A percentile compares a stretch with the other conserved stretches of the same genome.
Conservation (phyloP, 2,797 vertebrate species). For the Rhincodon typus region DNA sequence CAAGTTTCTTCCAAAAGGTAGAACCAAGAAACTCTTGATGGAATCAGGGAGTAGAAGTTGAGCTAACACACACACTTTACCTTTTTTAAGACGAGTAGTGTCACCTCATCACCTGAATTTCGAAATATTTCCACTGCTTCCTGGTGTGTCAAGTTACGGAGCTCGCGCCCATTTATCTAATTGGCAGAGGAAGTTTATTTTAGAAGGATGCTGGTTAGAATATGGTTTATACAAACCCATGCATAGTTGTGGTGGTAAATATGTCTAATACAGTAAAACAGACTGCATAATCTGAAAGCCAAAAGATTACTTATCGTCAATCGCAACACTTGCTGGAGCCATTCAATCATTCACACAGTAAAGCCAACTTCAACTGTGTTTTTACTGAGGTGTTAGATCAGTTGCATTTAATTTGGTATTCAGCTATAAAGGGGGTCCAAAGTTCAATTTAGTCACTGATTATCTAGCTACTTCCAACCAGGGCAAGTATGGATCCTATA, state of each 20-base stretch:
- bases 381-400: background rate
- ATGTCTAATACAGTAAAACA: background rate
- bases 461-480: background rate
- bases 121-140: conserved; percentile 81
- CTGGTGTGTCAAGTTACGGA: conserved; percentile 71
- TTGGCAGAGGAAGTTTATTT: background rate
- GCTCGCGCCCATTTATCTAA: conserved; percentile 76
- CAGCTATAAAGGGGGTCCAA: background rate
- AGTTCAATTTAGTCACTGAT: background rate
- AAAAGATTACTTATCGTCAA: background rate
- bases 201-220: background rate
- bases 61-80: conserved; percentile 49
- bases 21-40: background rate
- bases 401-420: background rate
- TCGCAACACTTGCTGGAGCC: background rate
- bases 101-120: conserved; percentile 73
- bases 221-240: background rate
- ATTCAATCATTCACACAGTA: background rate
- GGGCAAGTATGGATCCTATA: background rate
- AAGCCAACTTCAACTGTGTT: background rate
- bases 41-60: background rate
- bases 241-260: background rate
- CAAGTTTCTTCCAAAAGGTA: background rate
- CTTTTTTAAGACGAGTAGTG: conserved; percentile 74
- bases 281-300: background rate